Evolutionary conservation across 2,888 invertebrate species (phyloP).

Genomic region (Oxystoma pomonae): DNA sequence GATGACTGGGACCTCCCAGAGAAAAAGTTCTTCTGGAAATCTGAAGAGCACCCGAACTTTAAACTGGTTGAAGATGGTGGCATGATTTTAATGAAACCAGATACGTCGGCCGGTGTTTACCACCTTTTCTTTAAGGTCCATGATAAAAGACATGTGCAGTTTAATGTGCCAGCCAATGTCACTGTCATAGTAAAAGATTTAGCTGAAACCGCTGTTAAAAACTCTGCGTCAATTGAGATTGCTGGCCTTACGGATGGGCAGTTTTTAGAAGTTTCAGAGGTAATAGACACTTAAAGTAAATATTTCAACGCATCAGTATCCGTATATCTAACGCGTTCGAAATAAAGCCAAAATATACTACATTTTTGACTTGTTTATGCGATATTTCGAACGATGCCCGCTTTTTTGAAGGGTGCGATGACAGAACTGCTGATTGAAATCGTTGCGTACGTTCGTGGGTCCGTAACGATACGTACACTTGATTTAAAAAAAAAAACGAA

Average conservation of each 20-base stretch:
- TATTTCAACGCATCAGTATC: no score
- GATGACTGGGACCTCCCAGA: constrained; percentile 99
- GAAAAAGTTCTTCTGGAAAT: constrained; percentile 96
- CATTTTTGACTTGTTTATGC: no score
- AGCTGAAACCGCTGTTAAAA: constrained; percentile 90
- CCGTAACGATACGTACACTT: no score
- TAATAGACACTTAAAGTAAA: no score
- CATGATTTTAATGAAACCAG: constrained; percentile 92
- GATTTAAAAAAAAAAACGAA: no score
- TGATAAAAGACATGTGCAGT: constrained; percentile 88
- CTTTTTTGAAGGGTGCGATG: no score
- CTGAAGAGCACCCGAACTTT: constrained; percentile 74
- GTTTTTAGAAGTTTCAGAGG: constrained; percentile 57
- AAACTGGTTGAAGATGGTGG: constrained; percentile 88
- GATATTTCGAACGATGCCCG: no score
- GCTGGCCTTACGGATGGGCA: constrained; percentile 94
- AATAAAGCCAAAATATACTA: no score
- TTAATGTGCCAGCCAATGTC: constrained; percentile 90
- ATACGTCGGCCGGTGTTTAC: constrained; percentile 78
- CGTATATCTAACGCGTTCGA: no score
- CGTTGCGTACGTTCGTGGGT: no score
- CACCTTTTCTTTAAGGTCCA: constrained; percentile 71
- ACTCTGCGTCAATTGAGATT: constrained; percentile 90
- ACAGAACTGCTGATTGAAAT: no score
- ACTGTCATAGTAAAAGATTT: constrained; percentile 91